Base-by-base conservation (phyloP, 2,113 vertebrate species). In the Sminthopsis crassicaudata region DNA sequence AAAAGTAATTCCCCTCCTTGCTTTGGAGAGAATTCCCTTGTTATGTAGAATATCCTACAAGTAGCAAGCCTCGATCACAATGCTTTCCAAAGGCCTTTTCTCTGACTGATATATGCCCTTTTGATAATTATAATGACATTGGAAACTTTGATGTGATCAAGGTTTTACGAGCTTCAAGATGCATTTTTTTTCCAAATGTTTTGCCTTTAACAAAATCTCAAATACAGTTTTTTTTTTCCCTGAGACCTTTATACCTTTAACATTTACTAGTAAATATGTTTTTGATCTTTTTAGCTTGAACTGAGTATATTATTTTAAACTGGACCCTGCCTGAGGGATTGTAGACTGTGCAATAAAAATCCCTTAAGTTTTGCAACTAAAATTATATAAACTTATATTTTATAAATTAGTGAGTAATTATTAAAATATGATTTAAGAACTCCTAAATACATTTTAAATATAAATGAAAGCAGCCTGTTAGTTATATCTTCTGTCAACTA, bases 231-330 rank as follows among this genome's bases (percentile, higher is more conserved):
- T 48, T 48, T 92, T 94, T 96, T 76, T 76, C n/a, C 91, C 27
- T 11, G 53, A 94, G 93, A 92, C 89, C 53, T 95, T 96, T 94
- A 84, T 42, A 42, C 92, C 94, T 96, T 94, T 95, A 93, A 96
- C 92, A 96, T 96, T 97, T 97, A 91, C 53, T 92, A 95, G 52
- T 50, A 92, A 91, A 95, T 11, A 42, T 91, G 27, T 96, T 92
- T 95, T 60, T 89, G 50, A 92, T 96, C 26, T 51, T 96, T 93
- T 94, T 57, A 89, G 27, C 51, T 19, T 90, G 60, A 88, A 60
- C 30, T 95, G 67, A 93, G 92, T n/a, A 95, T 8, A 89, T 96
- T 96, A 12, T 9, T 90, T 92, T 91, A 89, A 84, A 46, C 46
- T 92, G 22, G 19, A 0, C 53, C 10, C 89, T 92, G 30, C 2